phyloP scores from a whole-genome alignment of 2,888 invertebrate genomes.

The Pristionchus maxplancki region DNA sequence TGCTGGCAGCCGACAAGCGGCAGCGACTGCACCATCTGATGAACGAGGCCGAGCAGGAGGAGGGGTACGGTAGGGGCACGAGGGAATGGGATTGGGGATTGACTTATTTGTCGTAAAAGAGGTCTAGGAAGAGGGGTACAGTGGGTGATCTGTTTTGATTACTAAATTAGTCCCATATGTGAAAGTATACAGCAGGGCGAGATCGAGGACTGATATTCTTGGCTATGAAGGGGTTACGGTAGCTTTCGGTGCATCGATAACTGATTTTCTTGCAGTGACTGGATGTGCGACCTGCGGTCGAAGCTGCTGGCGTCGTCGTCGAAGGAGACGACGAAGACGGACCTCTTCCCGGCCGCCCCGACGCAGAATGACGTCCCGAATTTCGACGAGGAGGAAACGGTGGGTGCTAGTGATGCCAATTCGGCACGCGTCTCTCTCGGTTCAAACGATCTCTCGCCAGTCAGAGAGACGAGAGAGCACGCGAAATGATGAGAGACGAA shows the following conservation, averaged over 20 bases:
- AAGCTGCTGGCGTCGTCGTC: constrained; percentile 28
- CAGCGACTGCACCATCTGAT: constrained; percentile 74
- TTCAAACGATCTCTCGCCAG: no score
- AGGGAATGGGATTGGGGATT: background rate
- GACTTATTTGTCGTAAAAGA: background rate
- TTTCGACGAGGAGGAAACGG: constrained; percentile 60
- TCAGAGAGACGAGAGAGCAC: no score
- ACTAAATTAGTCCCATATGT: no score
- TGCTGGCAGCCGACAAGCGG: constrained; percentile 69
- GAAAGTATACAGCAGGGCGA: no score
- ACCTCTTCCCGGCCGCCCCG: background rate
- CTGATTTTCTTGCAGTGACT: background rate
- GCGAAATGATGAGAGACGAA: no score
- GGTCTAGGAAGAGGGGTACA: no score
- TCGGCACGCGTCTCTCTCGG: no score
- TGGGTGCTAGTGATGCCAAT: no score
- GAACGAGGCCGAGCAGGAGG: constrained; percentile 52
- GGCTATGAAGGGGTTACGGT: background rate
- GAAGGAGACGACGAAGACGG: constrained; percentile 3
- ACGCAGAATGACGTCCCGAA: constrained; percentile 64
- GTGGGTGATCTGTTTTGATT: no score
- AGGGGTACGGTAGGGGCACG: background rate
- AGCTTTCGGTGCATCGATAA: background rate
- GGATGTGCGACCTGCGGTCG: constrained; percentile 31
- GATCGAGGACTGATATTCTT: no score